phyloP scores from a whole-genome alignment of 1,140 invertebrate genomes.

The Atta texana region DNA sequence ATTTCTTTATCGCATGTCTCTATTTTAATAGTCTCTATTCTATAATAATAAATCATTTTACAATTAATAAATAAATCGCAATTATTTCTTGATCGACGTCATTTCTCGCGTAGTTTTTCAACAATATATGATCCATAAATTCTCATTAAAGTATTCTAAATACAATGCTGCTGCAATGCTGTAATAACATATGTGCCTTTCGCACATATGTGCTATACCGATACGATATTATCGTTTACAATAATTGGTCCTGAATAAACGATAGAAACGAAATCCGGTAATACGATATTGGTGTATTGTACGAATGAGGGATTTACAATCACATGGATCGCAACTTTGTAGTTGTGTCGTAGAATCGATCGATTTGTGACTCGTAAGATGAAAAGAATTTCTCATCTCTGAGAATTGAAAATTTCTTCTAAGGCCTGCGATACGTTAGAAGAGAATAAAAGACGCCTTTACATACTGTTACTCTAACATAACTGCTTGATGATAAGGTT shows the following conservation, averaged over 20 bases:
- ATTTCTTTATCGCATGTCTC: neutral
- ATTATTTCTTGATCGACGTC: conserved; percentile 65
- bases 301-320: neutral
- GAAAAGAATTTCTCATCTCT: neutral
- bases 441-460: conserved; percentile 23
- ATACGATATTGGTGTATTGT: conserved; percentile 11
- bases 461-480: conserved; percentile 52
- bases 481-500: conserved; percentile 30
- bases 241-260: conserved; percentile 78
- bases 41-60: neutral
- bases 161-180: conserved; percentile 74
- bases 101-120: conserved; percentile 39
- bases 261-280: conserved; percentile 75
- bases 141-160: conserved; percentile 68
- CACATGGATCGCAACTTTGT: neutral
- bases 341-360: neutral
- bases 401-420: neutral
- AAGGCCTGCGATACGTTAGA: conserved; percentile 16
- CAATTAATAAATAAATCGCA: neutral
- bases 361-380: neutral
- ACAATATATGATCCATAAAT: conserved; percentile 58
- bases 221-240: conserved; percentile 71
- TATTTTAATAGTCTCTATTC: neutral
- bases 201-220: conserved; percentile 69
- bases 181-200: conserved; percentile 72